phyloP scores from a whole-genome alignment of 2,797 vertebrate genomes.

The Sciurus vulgaris region DNA sequence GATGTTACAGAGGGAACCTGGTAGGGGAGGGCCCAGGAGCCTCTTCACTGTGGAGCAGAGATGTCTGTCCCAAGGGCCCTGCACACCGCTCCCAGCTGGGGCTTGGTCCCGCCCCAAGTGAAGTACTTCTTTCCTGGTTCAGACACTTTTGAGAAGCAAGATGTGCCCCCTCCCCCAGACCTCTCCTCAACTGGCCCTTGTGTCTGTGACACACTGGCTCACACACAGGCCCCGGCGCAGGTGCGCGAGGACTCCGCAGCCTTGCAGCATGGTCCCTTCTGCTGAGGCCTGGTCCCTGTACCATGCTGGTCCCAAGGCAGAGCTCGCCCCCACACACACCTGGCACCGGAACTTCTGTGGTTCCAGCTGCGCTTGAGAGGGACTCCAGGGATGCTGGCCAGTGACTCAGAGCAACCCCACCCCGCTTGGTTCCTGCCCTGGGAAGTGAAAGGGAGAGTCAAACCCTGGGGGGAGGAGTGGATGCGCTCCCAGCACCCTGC shows the following conservation, averaged over 20 bases:
- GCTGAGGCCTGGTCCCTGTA: not conserved
- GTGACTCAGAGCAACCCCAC: not conserved
- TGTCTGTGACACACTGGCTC: too few relatives aligned
- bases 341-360: not conserved
- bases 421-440: not conserved
- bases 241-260: not conserved
- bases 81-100: not conserved
- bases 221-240: not conserved
- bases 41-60: not conserved
- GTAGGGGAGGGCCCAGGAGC: not conserved
- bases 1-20: not conserved
- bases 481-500: not conserved
- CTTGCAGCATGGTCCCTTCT: not conserved
- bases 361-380: not conserved
- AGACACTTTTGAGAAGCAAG: not conserved
- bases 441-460: not conserved
- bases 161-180: rapidly evolving
- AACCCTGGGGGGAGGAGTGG: not conserved
- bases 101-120: not conserved
- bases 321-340: too few relatives aligned
- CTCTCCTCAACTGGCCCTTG: rapidly evolving
- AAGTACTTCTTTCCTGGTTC: conserved; percentile 45
- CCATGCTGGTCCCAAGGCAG: not conserved
- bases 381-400: rapidly evolving
- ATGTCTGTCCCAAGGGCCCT: not conserved